Evolutionary conservation across 1,140 invertebrate genomes (phyloP).

Genomic region (Lethrus apterus): DNA sequence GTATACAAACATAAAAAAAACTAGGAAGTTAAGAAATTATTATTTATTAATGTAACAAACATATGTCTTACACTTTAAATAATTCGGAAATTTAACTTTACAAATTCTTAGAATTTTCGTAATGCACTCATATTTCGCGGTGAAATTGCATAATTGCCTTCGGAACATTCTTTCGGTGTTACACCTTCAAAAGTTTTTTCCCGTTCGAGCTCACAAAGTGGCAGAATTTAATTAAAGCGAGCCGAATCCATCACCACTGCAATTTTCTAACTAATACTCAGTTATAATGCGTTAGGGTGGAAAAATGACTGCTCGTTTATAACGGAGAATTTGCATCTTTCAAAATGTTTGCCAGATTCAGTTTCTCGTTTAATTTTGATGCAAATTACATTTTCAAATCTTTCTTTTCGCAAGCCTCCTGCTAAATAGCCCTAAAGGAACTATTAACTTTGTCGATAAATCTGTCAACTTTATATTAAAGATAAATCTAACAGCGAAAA

Average conservation of each 20-base stretch:
- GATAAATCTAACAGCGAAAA: too few relatives aligned
- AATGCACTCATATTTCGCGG: too few relatives aligned
- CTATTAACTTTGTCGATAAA: too few relatives aligned
- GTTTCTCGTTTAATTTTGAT: conserved; percentile 13
- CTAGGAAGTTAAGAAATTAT: too few relatives aligned
- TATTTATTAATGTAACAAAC: too few relatives aligned
- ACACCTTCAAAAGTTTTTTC: conserved; percentile 22
- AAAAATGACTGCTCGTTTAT: conserved; percentile 27
- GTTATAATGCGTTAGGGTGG: conserved; percentile 26
- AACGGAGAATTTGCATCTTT: conserved; percentile 25
- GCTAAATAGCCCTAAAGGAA: too few relatives aligned
- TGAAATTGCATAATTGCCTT: conserved; percentile 12
- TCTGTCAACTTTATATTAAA: too few relatives aligned
- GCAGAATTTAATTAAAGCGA: conserved; percentile 29
- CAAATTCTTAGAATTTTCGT: too few relatives aligned
- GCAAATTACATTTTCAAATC: conserved; percentile 14
- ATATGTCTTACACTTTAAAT: too few relatives aligned
- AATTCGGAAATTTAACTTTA: too few relatives aligned
- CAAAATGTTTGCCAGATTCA: conserved; percentile 23
- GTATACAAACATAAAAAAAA: too few relatives aligned
- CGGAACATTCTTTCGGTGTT: conserved; percentile 18
- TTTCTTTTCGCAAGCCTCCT: background rate
- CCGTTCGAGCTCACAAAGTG: conserved; percentile 19
- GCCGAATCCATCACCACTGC: conserved; percentile 27
- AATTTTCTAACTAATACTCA: conserved; percentile 29